Conservation (phyloP, 2,113 vertebrate genomes). For the Nothocercus julius region DNA sequence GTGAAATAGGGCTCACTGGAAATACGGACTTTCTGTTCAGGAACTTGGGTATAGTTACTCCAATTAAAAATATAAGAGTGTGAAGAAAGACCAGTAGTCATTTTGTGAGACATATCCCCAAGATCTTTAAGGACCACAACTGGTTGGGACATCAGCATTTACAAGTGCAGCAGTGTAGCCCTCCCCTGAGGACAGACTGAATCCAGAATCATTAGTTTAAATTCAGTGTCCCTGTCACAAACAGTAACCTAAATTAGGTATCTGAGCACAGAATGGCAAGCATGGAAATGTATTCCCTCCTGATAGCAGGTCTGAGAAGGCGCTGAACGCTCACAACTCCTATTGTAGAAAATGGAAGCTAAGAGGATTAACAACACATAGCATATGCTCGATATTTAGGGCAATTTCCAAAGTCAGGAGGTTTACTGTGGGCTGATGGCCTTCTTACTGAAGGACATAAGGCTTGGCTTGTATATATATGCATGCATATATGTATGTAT, state of each 20-base stretch:
- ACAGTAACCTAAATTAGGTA: conserved; percentile 29
- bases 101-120: neutral
- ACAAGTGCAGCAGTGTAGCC: neutral
- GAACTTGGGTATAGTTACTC: neutral
- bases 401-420: neutral
- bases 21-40: neutral
- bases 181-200: neutral
- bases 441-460: neutral
- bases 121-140: neutral
- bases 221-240: conserved; percentile 20
- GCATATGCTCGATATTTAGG: conserved; percentile 14
- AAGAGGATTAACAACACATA: neutral
- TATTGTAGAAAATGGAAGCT: neutral
- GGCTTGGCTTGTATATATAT: neutral
- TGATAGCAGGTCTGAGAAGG: neutral
- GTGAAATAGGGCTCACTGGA: neutral
- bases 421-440: neutral
- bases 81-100: neutral
- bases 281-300: neutral
- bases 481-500: neutral
- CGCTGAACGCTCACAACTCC: neutral
- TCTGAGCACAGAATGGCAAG: neutral
- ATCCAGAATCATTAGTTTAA: conserved; percentile 7
- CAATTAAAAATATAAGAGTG: neutral
- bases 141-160: neutral